Conservation (phyloP, 2,797 vertebrate genomes). For the Yasuhikotakia modesta region DNA sequence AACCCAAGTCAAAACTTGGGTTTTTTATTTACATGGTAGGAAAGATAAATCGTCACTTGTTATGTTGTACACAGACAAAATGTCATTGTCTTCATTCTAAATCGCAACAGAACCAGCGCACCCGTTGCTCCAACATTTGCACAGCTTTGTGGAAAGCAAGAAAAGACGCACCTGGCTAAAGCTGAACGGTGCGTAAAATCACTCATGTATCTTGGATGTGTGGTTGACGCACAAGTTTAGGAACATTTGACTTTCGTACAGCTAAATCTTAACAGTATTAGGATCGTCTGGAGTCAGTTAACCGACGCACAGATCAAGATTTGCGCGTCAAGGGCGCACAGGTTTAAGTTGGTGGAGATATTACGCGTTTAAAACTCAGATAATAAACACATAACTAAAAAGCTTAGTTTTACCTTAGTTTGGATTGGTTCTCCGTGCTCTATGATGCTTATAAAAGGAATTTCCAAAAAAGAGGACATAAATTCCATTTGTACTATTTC, state of each 20-base stretch:
- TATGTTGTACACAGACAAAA: neutral
- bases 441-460: constrained; percentile 87
- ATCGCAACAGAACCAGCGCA: neutral
- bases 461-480: constrained; percentile 82
- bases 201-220: neutral
- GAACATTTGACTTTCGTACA: neutral
- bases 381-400: neutral
- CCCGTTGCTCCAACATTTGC: neutral
- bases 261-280: neutral
- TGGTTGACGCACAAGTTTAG: neutral
- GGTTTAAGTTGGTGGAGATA: neutral
- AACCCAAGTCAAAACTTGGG: neutral
- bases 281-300: neutral
- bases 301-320: neutral
- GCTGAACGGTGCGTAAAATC: constrained; percentile 28
- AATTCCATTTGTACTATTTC: constrained; percentile 89
- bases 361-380: neutral
- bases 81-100: neutral
- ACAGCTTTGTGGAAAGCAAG: neutral
- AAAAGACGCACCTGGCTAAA: constrained; percentile 34
- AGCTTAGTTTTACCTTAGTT: constrained; percentile 76
- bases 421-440: constrained; percentile 79
- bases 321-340: constrained; percentile 2
- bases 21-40: neutral
- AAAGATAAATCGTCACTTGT: neutral